Evolutionary conservation across 2,113 vertebrate genomes (phyloP), one percentile per base, ranked within the genome.

Genomic region (Rhizomys pruinosus): DNA sequence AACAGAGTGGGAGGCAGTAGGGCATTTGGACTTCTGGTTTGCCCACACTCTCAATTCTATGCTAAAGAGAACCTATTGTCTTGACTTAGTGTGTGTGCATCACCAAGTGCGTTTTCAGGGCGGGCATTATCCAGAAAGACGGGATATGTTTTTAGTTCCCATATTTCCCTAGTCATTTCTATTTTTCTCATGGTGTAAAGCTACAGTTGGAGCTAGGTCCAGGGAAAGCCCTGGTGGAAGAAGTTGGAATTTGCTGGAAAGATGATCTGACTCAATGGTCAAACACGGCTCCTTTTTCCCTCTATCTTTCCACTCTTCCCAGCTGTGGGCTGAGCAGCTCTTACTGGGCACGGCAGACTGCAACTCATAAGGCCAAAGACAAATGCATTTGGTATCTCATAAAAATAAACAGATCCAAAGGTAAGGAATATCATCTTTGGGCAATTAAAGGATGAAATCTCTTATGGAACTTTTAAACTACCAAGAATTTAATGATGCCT

Each of bases 181-280:
- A 12, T 37, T 44, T 44, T 25, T 68, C 20, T 59, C 25, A 20
- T 7, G 37, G 78, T 0, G 0, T 7, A 19, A 22, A n/a, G 22
- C 20, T 59, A 23, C 39, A 13, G 59, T 91, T 29, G n/a, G 69
- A 59, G 23, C 32, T 8, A 12, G 2, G 42, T 29, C 71, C 0
- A 0, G 25, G 42, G 73, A 34, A 63, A 66, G 19, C 23, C 2
- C 3, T 10, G 32, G 37, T 19, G 34, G 59, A 87, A 89, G 42
- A 72, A 42, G 52, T 8, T 0, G 0, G 77, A 91, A 37, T 57
- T 63, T 1, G 0, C 3, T 2, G 32, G 13, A n/a, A 34, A 72
- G 34, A 47, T 3, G 1, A 2, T 37, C 7, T 1, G 42, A n/a
- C n/a, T 74, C 22, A 42, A 1, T 72, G 2, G 11, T 44, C 74